A percentile compares a stretch with the other conserved stretches of the same genome.
phyloP scores from a whole-genome alignment of 2,797 vertebrate genomes.

The Molossus alvarezi region DNA sequence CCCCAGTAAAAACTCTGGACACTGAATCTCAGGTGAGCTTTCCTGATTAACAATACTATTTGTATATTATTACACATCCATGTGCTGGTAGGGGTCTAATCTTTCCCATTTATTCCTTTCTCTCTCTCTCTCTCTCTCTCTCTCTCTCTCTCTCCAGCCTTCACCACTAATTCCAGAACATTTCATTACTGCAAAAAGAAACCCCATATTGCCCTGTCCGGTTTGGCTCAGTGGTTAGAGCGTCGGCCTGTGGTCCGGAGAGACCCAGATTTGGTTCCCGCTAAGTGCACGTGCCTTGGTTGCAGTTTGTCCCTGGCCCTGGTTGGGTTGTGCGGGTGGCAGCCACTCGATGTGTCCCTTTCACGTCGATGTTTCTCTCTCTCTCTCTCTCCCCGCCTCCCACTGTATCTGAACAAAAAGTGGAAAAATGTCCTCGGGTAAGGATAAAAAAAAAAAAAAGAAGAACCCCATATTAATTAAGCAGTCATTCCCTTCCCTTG shows the following conservation, averaged over 20 bases:
- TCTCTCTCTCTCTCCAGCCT: not conserved
- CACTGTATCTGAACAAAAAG: too few relatives aligned
- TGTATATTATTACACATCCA: not conserved
- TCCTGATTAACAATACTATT: not conserved
- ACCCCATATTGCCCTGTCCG: not conserved
- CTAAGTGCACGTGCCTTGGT: too few relatives aligned
- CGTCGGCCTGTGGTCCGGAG: too few relatives aligned
- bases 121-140: not conserved
- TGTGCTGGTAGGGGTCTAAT: not conserved
- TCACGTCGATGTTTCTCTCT: too few relatives aligned
- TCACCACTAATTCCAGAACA: constrained; percentile 36
- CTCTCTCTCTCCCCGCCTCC: too few relatives aligned
- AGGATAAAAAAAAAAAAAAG: not conserved
- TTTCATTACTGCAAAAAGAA: constrained; percentile 40
- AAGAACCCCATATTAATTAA: not conserved
- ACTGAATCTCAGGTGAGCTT: not conserved
- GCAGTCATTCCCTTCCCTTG: not conserved
- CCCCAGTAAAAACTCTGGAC: constrained; percentile 18
- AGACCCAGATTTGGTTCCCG: too few relatives aligned
- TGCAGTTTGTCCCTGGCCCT: too few relatives aligned
- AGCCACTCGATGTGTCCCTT: too few relatives aligned
- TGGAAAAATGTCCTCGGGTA: too few relatives aligned
- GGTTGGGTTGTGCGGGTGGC: too few relatives aligned
- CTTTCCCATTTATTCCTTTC: not conserved
- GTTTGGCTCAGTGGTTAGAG: too few relatives aligned